phyloP scores from a whole-genome alignment of 35 echinoderm and acorn worm species.

The Ptychodera flava region DNA sequence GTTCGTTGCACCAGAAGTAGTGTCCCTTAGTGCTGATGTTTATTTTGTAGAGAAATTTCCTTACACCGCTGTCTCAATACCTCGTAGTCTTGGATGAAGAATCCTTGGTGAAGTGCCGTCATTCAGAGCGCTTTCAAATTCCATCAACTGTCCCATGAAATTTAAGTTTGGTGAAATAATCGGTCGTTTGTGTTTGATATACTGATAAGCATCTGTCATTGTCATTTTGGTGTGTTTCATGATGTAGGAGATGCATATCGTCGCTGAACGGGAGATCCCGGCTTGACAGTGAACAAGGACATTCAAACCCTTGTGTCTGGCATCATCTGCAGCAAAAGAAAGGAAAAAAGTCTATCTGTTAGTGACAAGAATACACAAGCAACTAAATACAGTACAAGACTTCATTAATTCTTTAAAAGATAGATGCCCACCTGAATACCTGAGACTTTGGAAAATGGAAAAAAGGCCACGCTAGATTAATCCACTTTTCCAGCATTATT shows the following conservation, averaged over 20 bases:
- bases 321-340: constrained; percentile 66
- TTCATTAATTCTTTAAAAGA: neutral
- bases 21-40: too few relatives aligned
- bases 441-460: neutral
- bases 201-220: constrained; percentile 86
- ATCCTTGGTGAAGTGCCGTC: neutral
- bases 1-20: too few relatives aligned
- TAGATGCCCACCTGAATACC: neutral
- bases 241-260: constrained; percentile 89
- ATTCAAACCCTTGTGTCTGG: constrained; percentile 43
- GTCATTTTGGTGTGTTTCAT: constrained; percentile 73
- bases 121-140: constrained; percentile 59
- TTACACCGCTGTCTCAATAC: neutral
- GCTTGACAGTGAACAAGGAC: constrained; percentile 94
- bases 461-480: neutral
- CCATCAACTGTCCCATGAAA: constrained; percentile 79
- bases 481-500: neutral
- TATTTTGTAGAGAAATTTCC: too few relatives aligned
- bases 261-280: constrained; percentile 88
- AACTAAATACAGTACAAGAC: neutral
- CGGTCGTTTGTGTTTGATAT: constrained; percentile 65
- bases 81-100: neutral
- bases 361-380: too few relatives aligned
- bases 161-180: constrained; percentile 96
- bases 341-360: neutral